Evolutionary conservation across 2,797 vertebrate genomes (phyloP), one percentile per base, ranked within the genome.

Genomic region (Chelidonichthys spinosus): DNA sequence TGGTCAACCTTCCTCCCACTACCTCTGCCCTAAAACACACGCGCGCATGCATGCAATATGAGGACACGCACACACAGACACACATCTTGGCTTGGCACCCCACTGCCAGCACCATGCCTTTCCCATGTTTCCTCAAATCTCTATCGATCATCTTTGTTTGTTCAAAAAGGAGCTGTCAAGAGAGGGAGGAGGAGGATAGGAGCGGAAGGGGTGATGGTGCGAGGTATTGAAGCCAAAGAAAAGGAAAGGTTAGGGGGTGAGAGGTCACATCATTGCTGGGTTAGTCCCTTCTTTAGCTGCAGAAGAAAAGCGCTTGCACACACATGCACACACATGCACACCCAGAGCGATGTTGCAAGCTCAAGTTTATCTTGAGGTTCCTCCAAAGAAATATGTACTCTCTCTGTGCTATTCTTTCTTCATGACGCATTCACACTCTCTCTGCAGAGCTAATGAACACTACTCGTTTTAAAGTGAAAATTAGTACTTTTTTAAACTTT

Each of bases 1-100:
- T 77, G 84, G 89, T 87, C 77, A 88, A 81, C 78, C 83, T 63
- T 84, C 76, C 83, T 84, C 88, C 73, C 69, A 75, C 79, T 85
- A 90, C 82, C 78, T 87, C 85, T 87, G 81, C 72, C 87, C 77
- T 74, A 76, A 78, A 85, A 53, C 6, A 10, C 68, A 46, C 47
- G 37, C 32, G n/a, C 55, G 32, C 46, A 18, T 50, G 43, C 63
- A 43, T 55, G 44, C 69, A 43, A 62, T 25, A 59, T 72, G 53
- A 52, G 61, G 2, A 54, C 52, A 50, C 63, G 64, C 2, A 54
- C 55, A 17, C 54, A 76, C 54, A 54, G 64, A 67, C 60, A 50
- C 36, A 61, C 49, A 82, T 52, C 42, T 69, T 61, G 35, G 71
- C 76, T 82, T 82, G 66, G 75, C 69, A 82, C 63, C 72, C 76